Evolutionary conservation across 2,888 invertebrate species (phyloP), one percentile per base, ranked within the genome.

Genomic region (Calliphora vomitoria): DNA sequence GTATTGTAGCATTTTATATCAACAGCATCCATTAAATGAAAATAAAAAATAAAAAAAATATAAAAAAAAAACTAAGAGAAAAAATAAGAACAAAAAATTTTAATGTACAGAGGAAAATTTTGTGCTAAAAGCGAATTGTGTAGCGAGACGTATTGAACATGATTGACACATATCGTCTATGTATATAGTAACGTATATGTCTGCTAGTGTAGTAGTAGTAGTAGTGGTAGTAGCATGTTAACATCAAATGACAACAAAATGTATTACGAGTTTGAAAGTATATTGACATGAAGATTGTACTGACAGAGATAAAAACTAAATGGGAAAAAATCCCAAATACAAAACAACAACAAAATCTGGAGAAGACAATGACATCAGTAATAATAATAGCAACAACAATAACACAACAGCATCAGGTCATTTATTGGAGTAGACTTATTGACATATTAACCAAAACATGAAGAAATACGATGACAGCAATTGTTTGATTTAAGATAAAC

Each of bases 271-370:
- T 83, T 83, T 78, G 10, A 83, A 78, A 88, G 78, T 81, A 72
- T 80, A 88, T 83, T 88, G 88, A 81, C 88, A 83, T 88, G 41
- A 81, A 83, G 80, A 80, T 85, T 20, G 44, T 62, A 71, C 69
- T 81, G 69, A 47, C 53, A 75, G 13, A 66, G 72, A 84, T 79
- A 79, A 78, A 62, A 71, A 58, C 20, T 47, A 58, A 68, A 82
- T 74, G 20, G 20, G 25, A 50, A 47, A 64, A 68, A 53, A 47
- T 44, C 25, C 31, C 18, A 35, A 75, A 74, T 15, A 20, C 35
- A 58, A 66, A 58, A 53, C 13, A 62, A 25, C 1, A 1, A 64
- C 13, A 64, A 64, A 41, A 55, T 62, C 41, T 82, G 64, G 4
- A 64, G 75, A n/a, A 85, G 53, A 80, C 85, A 85, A 85, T 80